Base-by-base conservation (phyloP, 2,797 vertebrate species). In the Malurus leucopterus region DNA sequence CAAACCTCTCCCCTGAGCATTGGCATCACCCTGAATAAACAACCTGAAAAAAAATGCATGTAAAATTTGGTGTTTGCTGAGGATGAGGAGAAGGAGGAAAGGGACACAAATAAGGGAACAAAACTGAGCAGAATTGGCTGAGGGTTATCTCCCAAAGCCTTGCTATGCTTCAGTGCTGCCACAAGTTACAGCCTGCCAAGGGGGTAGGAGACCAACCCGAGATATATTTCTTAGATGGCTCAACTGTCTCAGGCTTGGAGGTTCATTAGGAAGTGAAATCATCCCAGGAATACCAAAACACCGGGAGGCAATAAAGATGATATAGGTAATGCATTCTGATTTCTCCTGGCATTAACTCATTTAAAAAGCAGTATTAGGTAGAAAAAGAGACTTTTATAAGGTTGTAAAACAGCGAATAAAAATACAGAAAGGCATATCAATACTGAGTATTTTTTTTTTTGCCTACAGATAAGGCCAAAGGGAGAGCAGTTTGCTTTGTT, bases 201-300 rank as follows among this genome's bases (percentile, higher is more conserved):
- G 4, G 51, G 54, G 54, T 58, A 83, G 86, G 80, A 81, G 63
- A 89, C 34, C 69, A 76, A 89, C 74, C 44, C 53, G 69, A 90
- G 89, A 84, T 82, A 54, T 77, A 92, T 86, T 92, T 91, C 63
- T 93, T 74, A 57, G 59, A 38, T 79, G 78, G 69, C 44, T 95
- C 80, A 79, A 73, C 83, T 80, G 82, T 95, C 65, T 94, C 7
- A 1, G 75, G 36, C 75, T 84, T 91, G 68, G 86, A 93, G 88
- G 70, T 92, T 94, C 92, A 76, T 95, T 94, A 92, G 68, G 83
- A 88, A 63, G 26, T 80, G 75, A 92, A 92, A 84, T 84, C 77
- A 75, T 84, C 69, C 68, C 69, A 84, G 32, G 91, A 93, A 95
- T 92, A 88, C 81, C 94, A 81, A 88, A 92, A 91, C 75, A 90